Percentiles rank a stretch among this genome's conserved stretches.
Conservation (phyloP, 2,113 vertebrate genomes). For the Alosa alosa region DNA sequence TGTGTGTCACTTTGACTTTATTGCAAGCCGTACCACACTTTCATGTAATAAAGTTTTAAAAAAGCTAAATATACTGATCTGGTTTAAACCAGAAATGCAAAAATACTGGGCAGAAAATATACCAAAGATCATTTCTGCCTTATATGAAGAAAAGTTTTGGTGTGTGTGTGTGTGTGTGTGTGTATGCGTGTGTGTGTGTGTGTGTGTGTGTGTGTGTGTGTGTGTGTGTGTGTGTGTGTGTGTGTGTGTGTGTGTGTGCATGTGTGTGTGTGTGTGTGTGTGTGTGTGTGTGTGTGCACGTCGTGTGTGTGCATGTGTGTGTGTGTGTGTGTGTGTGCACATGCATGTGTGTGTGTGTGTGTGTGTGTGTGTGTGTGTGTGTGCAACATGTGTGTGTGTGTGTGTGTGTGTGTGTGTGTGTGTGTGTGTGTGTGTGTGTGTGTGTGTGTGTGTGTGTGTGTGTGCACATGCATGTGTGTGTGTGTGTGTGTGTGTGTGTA, state of each 20-base stretch:
- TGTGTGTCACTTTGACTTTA: too few relatives aligned
- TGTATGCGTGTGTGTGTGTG: slow-evolving; percentile 7
- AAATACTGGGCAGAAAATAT: too few relatives aligned
- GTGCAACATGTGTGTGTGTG: too few relatives aligned
- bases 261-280: neutral
- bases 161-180: neutral
- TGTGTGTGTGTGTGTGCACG: neutral
- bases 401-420: neutral
- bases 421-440: neutral
- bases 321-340: neutral
- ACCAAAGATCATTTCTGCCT: neutral
- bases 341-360: neutral
- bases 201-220: neutral
- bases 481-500: slow-evolving; percentile 5
- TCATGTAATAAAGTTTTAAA: too few relatives aligned
- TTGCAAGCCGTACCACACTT: too few relatives aligned
- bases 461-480: neutral
- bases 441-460: neutral
- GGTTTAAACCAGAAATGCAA: too few relatives aligned
- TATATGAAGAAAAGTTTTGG: neutral
- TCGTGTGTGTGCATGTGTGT: too few relatives aligned
- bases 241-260: neutral
- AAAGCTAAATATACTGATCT: too few relatives aligned
- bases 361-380: neutral
- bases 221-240: neutral